Conservation (phyloP, 2,888 invertebrate genomes). For the Luperina nickerlii region DNA sequence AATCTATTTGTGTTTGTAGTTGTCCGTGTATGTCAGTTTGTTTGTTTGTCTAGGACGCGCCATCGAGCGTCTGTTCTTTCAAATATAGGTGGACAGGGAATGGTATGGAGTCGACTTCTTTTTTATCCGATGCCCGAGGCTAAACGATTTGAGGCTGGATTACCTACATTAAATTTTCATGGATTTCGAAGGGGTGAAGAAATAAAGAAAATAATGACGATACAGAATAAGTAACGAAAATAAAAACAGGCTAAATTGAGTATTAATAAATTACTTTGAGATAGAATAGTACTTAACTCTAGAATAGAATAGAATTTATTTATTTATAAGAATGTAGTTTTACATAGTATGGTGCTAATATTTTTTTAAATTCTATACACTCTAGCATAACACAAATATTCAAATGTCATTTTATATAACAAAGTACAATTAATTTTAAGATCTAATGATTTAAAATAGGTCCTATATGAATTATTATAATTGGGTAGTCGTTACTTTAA, state of each 20-base stretch:
- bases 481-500: no score
- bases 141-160: background rate
- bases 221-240: no score
- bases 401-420: no score
- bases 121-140: background rate
- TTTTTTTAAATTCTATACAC: no score
- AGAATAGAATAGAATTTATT: background rate
- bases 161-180: background rate
- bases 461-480: no score
- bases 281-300: background rate
- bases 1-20: constrained; percentile 64
- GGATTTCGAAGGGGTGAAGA: background rate
- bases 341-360: no score
- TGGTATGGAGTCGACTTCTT: constrained; percentile 46
- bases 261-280: background rate
- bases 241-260: no score
- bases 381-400: no score
- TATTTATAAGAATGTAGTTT: no score
- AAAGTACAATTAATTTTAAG: no score
- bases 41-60: constrained; percentile 71
- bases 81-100: constrained; percentile 47
- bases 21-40: constrained; percentile 70
- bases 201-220: background rate
- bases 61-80: constrained; percentile 53
- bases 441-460: no score